Base-by-base conservation (phyloP, 92 coral and sea anemone species). In the Bergia puertoricense region DNA sequence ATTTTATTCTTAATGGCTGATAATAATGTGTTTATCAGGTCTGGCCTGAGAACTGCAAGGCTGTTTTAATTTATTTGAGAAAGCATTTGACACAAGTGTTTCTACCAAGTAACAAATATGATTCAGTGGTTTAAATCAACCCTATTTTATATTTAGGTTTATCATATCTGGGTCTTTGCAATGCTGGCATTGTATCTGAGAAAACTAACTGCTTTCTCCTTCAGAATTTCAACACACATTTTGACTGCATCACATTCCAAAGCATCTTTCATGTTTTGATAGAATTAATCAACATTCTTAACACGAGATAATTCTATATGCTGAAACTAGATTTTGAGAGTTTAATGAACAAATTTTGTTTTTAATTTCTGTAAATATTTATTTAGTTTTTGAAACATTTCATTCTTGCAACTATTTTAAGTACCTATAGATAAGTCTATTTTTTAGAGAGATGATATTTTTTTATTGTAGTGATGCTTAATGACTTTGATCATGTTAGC, bases 161-260 rank as follows among this genome's bases (percentile, higher is more conserved):
- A 10, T 3, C 51, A 43, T 39, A 56, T 39, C 16, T 59, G 30
- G 48, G 48, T n/a, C 40, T 54, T 66, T 48, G n/a, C 78, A 68
- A 45, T 68, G 87, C 87, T 84, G 87, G 79, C 79, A 84, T 84
- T 84, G 87, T 50, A 71, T 8, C 30, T 84, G 65, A 69, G 15
- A 69, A 15, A 54, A 10, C 1, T 45, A 15, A 71, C 11, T 84
- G 68, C 5, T 54, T 82, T 69, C 42, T 46, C 44, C 40, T 23
- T 30, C 22, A 11, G 6, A 42, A 22, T 40, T 42, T 75, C 41
- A 75, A 40, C 14, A 38, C 78, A 74, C 39, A 0, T 74, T 38
- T 75, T 75, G 11, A 75, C 3, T 75, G 23, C 37, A n/a, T 39
- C 46, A 59, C 68, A 59, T 81, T 62, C 14, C 37, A 59, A 30